Conservation (phyloP, 2,113 vertebrate genomes). For the Aphelocoma coerulescens region DNA sequence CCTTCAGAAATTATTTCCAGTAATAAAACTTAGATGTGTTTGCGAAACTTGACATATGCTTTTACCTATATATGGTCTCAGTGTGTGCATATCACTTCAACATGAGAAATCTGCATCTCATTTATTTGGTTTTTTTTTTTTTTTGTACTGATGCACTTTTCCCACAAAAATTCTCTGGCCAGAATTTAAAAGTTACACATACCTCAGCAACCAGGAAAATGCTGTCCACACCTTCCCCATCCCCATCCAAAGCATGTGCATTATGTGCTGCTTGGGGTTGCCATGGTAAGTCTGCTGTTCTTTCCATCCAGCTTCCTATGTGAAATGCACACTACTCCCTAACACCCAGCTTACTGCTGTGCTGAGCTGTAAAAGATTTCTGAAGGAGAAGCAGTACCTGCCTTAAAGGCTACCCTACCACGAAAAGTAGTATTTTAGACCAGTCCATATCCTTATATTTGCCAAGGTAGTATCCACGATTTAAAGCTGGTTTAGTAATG, state of each 20-base stretch:
- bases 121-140: background rate
- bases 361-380: background rate
- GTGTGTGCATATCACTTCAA: background rate
- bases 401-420: background rate
- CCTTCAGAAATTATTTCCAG: slow-evolving; percentile 45
- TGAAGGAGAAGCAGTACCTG: background rate
- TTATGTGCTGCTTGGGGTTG: background rate
- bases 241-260: background rate
- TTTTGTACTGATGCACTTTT: background rate
- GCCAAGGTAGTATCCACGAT: background rate
- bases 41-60: slow-evolving; percentile 40
- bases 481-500: background rate
- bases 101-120: slow-evolving; percentile 16
- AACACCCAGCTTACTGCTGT: background rate
- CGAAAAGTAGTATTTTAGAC: background rate
- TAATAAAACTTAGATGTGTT: background rate
- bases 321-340: background rate
- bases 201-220: background rate
- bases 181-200: background rate
- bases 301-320: background rate
- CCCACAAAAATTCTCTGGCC: background rate
- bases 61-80: slow-evolving; percentile 20
- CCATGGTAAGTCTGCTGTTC: background rate
- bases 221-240: background rate
- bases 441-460: background rate